Base-by-base conservation (phyloP, 2,888 invertebrate genomes). In the Agrotis segetum region DNA sequence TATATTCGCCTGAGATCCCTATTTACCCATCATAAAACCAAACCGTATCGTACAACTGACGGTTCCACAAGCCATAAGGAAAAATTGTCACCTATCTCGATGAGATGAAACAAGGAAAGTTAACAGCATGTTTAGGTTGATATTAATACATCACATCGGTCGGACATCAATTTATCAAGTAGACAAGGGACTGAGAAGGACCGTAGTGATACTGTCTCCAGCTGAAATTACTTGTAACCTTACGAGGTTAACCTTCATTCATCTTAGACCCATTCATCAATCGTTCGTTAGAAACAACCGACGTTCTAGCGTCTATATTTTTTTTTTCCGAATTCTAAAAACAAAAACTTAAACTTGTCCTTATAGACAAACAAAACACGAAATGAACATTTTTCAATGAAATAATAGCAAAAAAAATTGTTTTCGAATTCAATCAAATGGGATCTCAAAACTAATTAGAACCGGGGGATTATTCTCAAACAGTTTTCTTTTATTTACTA, bases 131-230 rank as follows among this genome's bases (percentile, higher is more conserved):
- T 90, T 89, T 88, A 87, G 88, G 85, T 85, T 88, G 87, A 88
- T 89, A 89, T 90, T 91, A 90, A 90, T 92, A 89, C 88, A 88
- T 90, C 89, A 90, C 83, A 62, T 82, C 80, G 81, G 88, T 79
- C 72, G 85, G 90, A 89, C 90, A 86, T 89, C 91, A 89, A 92
- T 92, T 92, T 91, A 92, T 92, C 92, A 92, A 87, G 82, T 60
- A 82, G 92, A 92, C 91, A 90, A 87, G 91, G 91, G 91, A 83
- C 83, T 49, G 68, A 75, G 73, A 24, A 73, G 70, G 77, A 73
- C 83, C 78, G 83, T 53, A 59, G 63, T 74, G 87, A 88, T 84
- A 85, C 84, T 83, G 85, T 85, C 83, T 78, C 72, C 61, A 61
- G 66, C 46, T 82, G 64, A 83, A 85, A 90, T 92, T 91, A 90